Base-by-base conservation (phyloP, 2,113 vertebrate genomes). In the Sprattus sprattus region DNA sequence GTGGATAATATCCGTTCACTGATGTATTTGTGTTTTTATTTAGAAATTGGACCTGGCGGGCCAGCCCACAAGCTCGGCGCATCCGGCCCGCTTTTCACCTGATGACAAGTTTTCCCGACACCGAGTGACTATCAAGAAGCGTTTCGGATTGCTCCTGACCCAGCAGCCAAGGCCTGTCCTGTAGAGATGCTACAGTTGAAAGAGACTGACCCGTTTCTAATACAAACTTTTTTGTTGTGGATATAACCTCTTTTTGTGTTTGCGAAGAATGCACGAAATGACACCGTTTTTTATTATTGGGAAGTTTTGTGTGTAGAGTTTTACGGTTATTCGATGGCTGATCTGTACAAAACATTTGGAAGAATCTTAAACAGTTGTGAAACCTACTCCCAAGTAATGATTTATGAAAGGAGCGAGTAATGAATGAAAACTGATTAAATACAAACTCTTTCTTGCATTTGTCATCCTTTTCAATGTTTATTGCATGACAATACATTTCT, bases 101-200 rank as follows among this genome's bases (percentile, higher is more conserved):
- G 97, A 98, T 25, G 97, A 97, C 92, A 97, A 98, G 87, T 97
- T 97, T 91, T 98, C 97, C 39, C 86, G 97, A 47, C 95, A 98
- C 89, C 91, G 96, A 8, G 95, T 97, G 88, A 95, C 93, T 2
- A 45, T 98, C 89, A 98, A 98, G 95, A 98, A 96, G 88, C 95
- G 97, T 80, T 98, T 98, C 52, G 94, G 95, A 44, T 91, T 98
- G 6, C 94, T 98, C 83, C 92, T 97, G 85, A 98, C 97, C 78
- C 97, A 98, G 90, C 95, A 96, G 52, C 96, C 97, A 44, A 94
- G 91, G 25, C 96, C 96, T 1, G 71, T 97, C 11, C 91, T 98
- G 88, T 98, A 85, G 94, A 39, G 22, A 10, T 52, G 16, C 20
- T 18, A 6, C 46, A 8, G 45, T 32, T 67, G n/a, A 15, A 50